Percentiles rank a stretch among this genome's conserved stretches.
These are phyloP conservation scores for Tenrec ecaudatus DNA, from an alignment of 2,113 vertebrate genomes.

Conservation along the genomic window DNA sequence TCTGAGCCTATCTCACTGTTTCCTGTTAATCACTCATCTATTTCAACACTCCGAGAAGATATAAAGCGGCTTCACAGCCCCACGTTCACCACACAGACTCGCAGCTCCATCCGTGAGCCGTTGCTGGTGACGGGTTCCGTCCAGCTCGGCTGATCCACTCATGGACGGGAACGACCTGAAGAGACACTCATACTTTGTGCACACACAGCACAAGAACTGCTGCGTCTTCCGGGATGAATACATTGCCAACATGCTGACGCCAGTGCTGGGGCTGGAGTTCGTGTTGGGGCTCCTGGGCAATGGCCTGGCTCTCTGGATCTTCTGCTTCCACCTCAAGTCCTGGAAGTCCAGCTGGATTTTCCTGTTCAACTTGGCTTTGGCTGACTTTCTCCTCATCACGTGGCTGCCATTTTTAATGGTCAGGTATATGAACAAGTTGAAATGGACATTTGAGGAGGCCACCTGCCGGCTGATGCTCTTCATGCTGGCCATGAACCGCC, in stretches of 20 bases:
- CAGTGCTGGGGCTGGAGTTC: slow-evolving; percentile 87
- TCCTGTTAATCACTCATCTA: slow-evolving; percentile 80
- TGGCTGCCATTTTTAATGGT: slow-evolving; percentile 88
- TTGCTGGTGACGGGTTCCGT: neutral
- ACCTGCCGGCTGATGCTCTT: slow-evolving; percentile 88
- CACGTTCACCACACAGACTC: neutral
- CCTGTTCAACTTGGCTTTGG: slow-evolving; percentile 92
- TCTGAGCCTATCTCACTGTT: too few relatives aligned
- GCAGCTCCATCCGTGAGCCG: neutral
- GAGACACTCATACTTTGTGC: neutral
- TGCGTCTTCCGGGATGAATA: slow-evolving; percentile 68
- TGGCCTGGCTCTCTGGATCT: slow-evolving; percentile 89
- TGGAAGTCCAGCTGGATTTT: slow-evolving; percentile 93
- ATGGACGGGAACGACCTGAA: neutral
- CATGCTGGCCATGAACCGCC: slow-evolving; percentile 91
- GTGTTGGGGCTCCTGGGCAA: slow-evolving; percentile 90
- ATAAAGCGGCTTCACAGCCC: slow-evolving; percentile 64
- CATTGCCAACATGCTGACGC: slow-evolving; percentile 64
- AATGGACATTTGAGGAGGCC: slow-evolving; percentile 79
- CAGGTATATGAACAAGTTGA: slow-evolving; percentile 84
- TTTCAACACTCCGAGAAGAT: slow-evolving; percentile 78
- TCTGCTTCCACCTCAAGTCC: slow-evolving; percentile 91
- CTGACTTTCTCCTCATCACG: slow-evolving; percentile 91
- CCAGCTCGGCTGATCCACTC: rapidly evolving
- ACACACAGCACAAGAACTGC: slow-evolving; percentile 66